A percentile compares a stretch with the other conserved stretches of the same genome.
Conservation (phyloP, 1,140 invertebrate genomes). For the Dinothrombium tinctorium region DNA sequence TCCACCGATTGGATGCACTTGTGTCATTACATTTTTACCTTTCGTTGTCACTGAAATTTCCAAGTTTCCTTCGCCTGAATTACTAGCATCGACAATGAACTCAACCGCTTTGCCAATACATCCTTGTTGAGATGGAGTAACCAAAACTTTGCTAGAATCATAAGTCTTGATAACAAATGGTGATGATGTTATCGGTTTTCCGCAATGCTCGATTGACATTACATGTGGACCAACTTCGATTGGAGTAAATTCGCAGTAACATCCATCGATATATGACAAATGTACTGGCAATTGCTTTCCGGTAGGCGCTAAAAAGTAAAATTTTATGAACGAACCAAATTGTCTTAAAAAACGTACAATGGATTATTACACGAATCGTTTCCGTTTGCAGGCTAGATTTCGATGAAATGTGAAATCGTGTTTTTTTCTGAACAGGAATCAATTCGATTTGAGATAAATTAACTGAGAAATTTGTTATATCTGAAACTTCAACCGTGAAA, state of each 20-base stretch:
- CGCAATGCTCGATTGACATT: slow-evolving; percentile 71
- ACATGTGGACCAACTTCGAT: slow-evolving; percentile 61
- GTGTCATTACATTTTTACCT: slow-evolving; percentile 80
- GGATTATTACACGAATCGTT: slow-evolving; percentile 8
- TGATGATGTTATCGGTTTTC: slow-evolving; percentile 64
- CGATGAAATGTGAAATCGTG: slow-evolving; percentile 66
- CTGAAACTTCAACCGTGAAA: slow-evolving; percentile 55
- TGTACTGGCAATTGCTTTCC: slow-evolving; percentile 42
- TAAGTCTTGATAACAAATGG: slow-evolving; percentile 80
- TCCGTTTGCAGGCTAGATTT: slow-evolving; percentile 29
- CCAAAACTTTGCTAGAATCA: slow-evolving; percentile 38
- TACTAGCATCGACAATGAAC: slow-evolving; percentile 61
- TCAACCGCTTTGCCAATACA: slow-evolving; percentile 50
- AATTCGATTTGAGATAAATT: slow-evolving; percentile 56
- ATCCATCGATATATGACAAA: slow-evolving; percentile 61
- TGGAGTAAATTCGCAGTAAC: slow-evolving; percentile 71
- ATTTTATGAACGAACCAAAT: slow-evolving; percentile 12
- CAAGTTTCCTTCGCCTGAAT: slow-evolving; percentile 89
- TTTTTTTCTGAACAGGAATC: slow-evolving; percentile 59
- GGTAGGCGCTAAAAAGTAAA: slow-evolving; percentile 37
- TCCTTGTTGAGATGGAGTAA: slow-evolving; percentile 55
- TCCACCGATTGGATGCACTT: slow-evolving; percentile 75
- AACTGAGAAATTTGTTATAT: slow-evolving; percentile 49
- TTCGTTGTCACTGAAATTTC: slow-evolving; percentile 87
- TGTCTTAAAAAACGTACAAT: slow-evolving; percentile 6